Base-by-base conservation (phyloP, 2,113 vertebrate species). In the Paratilapia polleni region DNA sequence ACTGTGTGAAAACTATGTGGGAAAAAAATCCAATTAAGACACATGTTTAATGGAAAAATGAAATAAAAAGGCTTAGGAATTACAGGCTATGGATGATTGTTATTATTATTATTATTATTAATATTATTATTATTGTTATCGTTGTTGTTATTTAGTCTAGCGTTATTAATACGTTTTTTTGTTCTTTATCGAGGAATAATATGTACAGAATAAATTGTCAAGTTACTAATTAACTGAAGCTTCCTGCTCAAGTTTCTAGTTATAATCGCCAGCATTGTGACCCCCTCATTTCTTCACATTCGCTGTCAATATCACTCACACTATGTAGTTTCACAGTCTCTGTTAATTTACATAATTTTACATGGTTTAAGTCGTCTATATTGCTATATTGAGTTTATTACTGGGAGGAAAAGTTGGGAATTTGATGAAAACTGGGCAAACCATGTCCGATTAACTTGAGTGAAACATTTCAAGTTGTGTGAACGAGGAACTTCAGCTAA, bases 361-460 rank as follows among this genome's bases (percentile, higher is more conserved):
- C 9, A 73, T 28, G 52, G 17, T 52, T 73, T 52, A 52, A n/a
- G 66, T 73, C 31, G 24, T 6, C 4, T 34, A 54, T 73, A n/a
- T n/a, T n/a, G n/a, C n/a, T n/a, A n/a, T n/a, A n/a, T n/a, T n/a
- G n/a, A 73, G 19, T 9, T 73, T 26, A 17, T 54, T 31, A 49
- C 14, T 73, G 26, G 0, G n/a, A 54, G 0, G 0, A 57, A 20
- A 15, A 20, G 12, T 70, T 70, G 49, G 24, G 31, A 70, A 52
- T 31, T 31, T 20, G 6, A 31, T 31, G 43, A 6, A 58, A 49
- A 19, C 2, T n/a, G 47, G n/a, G 47, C 28, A 49, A 31, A 52
- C 26, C 6, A 52, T 54, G 56, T 58, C 22, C n/a, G 22, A 5
- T 57, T 57, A 12, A 22, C 4, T 12, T 57, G 64, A 49, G 41